Evolutionary conservation across 2,113 vertebrate species (phyloP).

Genomic region (Verasper variegatus): DNA sequence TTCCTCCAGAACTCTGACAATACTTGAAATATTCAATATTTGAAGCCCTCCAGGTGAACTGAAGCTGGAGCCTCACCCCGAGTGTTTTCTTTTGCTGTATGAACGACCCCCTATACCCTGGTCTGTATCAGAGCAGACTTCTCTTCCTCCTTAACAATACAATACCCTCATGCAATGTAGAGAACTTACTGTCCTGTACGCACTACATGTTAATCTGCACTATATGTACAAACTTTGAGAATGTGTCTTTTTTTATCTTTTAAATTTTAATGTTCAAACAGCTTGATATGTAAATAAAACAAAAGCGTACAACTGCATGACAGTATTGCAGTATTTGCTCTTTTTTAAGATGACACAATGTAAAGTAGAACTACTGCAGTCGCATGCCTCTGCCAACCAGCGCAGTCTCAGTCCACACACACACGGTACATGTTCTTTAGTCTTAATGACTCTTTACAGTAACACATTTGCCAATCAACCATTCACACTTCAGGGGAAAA

Average conservation of each 20-base stretch:
- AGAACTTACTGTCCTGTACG: slow-evolving; percentile 53
- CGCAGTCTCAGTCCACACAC: no score
- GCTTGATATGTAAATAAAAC: slow-evolving; percentile 73
- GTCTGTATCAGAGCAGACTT: slow-evolving; percentile 41
- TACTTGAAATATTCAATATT: slow-evolving; percentile 67
- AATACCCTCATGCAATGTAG: slow-evolving; percentile 59
- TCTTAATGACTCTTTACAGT: no score
- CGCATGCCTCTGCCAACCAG: no score
- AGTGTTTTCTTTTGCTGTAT: slow-evolving; percentile 23
- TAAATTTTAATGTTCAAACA: slow-evolving; percentile 60
- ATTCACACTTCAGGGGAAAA: no score
- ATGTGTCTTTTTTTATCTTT: slow-evolving; percentile 70
- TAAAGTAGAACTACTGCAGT: background rate
- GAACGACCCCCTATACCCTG: slow-evolving; percentile 1
- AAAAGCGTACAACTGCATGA: slow-evolving; percentile 43
- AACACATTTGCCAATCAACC: no score
- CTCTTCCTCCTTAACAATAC: slow-evolving; percentile 32
- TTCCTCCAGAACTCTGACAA: slow-evolving; percentile 45
- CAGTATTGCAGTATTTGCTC: slow-evolving; percentile 1
- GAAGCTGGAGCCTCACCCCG: slow-evolving; percentile 21
- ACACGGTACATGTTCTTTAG: no score
- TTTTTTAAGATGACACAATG: background rate
- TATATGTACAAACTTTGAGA: slow-evolving; percentile 68
- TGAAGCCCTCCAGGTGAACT: slow-evolving; percentile 50
- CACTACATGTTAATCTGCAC: slow-evolving; percentile 67